phyloP scores from a whole-genome alignment of 2,888 invertebrate species.

The Quadroppia sp. region DNA sequence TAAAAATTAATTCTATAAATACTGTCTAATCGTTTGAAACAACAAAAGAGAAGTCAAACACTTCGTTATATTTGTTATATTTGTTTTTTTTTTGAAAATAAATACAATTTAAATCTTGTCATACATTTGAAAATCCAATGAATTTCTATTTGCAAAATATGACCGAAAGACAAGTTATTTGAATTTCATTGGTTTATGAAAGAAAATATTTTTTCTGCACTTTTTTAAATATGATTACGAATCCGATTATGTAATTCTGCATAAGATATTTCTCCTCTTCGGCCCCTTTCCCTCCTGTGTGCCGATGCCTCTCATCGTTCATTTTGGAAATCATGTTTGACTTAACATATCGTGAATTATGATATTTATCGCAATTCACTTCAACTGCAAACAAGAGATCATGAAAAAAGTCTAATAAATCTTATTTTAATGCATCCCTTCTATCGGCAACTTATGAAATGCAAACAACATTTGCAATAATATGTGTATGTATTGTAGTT shows the following conservation, averaged over 20 bases:
- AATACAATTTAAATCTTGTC: background rate
- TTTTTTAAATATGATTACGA: slow-evolving; percentile 12
- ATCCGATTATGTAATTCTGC: slow-evolving; percentile 11
- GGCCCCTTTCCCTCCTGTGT: background rate
- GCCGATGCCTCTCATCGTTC: background rate
- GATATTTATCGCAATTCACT: slow-evolving; percentile 28
- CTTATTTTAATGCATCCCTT: slow-evolving; percentile 28
- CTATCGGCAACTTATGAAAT: slow-evolving; percentile 31
- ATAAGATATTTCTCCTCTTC: no score
- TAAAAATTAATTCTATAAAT: no score
- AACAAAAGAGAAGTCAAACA: no score
- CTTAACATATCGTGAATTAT: slow-evolving; percentile 33
- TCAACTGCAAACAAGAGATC: background rate
- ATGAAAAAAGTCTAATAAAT: slow-evolving; percentile 31
- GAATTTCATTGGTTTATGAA: background rate
- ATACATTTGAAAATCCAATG: background rate
- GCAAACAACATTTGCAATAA: background rate
- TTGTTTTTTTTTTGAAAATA: no score
- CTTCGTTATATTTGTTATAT: no score
- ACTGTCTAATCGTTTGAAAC: no score
- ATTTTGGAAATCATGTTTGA: slow-evolving; percentile 31
- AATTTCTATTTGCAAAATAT: background rate
- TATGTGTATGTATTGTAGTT: background rate
- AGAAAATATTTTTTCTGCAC: background rate
- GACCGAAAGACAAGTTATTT: background rate